Conservation (phyloP, 2,888 invertebrate species). For the Tricholauxania praeusta region DNA sequence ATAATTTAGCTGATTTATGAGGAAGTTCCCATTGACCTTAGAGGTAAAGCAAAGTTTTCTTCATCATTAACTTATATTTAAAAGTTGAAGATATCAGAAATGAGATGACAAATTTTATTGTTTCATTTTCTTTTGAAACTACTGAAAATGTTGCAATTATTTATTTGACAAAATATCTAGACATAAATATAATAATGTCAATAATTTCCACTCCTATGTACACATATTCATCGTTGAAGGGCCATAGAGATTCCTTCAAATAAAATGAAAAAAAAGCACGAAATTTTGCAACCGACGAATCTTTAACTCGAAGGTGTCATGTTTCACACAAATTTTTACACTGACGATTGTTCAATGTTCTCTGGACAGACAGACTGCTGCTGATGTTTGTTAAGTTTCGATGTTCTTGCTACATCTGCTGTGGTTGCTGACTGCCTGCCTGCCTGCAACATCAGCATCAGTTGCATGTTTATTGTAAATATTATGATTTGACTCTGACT, state of each 20-base stretch:
- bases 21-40: too few species aligned
- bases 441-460: constrained; percentile 5
- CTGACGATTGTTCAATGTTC: constrained; percentile 25
- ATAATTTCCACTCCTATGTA: too few species aligned
- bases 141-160: not conserved
- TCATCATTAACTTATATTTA: too few species aligned
- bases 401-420: constrained; percentile 4
- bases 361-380: not conserved
- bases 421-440: constrained; percentile 4
- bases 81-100: too few species aligned
- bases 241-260: not conserved
- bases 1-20: too few species aligned
- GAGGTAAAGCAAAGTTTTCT: too few species aligned
- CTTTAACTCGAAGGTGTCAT: constrained; percentile 17
- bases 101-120: too few species aligned
- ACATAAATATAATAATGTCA: too few species aligned
- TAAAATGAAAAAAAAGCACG: not conserved
- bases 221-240: not conserved
- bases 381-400: not conserved
- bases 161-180: not conserved
- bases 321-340: constrained; percentile 28
- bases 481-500: constrained; percentile 29
- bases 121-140: too few species aligned
- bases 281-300: not conserved
- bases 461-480: constrained; percentile 31